A percentile compares a stretch with the other conserved stretches of the same genome.
These are phyloP conservation scores for Panthera uncia DNA, from an alignment of 2,113 vertebrate genomes.

Conservation along the genomic window DNA sequence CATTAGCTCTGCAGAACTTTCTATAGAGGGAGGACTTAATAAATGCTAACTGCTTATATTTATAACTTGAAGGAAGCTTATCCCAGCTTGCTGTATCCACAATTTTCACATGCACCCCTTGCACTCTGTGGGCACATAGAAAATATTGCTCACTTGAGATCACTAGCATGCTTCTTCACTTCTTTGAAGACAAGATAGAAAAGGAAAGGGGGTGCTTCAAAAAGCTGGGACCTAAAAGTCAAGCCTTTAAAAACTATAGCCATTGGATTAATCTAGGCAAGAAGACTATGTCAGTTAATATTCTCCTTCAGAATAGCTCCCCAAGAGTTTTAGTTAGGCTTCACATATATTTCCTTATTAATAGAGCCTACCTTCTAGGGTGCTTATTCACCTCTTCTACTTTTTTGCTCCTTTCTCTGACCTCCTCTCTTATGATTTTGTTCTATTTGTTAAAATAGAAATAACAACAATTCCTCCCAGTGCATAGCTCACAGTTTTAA, in stretches of 20 bases:
- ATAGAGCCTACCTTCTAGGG: not conserved
- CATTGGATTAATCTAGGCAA: not conserved
- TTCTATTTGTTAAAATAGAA: not conserved
- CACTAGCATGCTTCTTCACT: not conserved
- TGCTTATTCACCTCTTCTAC: not conserved
- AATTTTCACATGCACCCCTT: not conserved
- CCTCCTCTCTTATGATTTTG: not conserved
- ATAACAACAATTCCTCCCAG: not conserved
- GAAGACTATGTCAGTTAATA: not conserved
- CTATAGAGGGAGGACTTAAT: not conserved
- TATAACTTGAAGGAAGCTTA: not conserved
- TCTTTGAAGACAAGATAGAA: not conserved
- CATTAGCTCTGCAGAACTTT: not conserved
- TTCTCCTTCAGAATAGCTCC: not conserved
- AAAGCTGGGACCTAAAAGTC: not conserved
- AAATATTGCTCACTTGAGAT: not conserved
- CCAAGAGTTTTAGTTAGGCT: not conserved
- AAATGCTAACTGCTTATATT: not conserved
- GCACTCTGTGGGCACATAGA: not conserved
- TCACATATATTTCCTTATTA: not conserved
- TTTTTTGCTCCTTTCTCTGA: not conserved
- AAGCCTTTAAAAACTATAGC: not conserved
- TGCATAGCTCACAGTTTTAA: not conserved
- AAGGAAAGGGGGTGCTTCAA: not conserved
- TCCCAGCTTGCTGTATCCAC: not conserved